phyloP scores from a whole-genome alignment of 1,140 invertebrate genomes.

The Plodia interpunctella region DNA sequence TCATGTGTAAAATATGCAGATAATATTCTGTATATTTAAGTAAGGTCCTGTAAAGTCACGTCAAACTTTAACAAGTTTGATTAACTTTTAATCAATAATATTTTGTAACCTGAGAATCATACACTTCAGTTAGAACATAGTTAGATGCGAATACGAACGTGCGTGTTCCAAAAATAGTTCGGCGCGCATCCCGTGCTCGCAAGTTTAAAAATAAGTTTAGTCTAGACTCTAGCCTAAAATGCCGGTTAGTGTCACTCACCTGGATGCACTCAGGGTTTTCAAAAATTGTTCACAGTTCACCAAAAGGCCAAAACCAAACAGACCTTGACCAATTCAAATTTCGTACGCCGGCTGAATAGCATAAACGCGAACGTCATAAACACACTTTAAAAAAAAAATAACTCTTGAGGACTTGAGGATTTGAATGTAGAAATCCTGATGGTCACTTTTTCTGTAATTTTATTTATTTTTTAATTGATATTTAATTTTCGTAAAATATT shows the following conservation, averaged over 20 bases:
- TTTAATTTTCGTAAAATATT: slow-evolving; percentile 33
- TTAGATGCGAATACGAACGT: slow-evolving; percentile 54
- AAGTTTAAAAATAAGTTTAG: slow-evolving; percentile 61
- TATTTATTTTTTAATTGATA: slow-evolving; percentile 24
- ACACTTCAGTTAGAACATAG: slow-evolving; percentile 48
- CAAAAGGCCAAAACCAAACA: slow-evolving; percentile 39
- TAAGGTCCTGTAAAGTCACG: too few relatives aligned
- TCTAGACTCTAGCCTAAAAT: slow-evolving; percentile 35
- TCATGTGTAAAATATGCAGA: too few relatives aligned
- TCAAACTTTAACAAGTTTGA: too few relatives aligned
- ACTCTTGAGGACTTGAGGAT: neutral
- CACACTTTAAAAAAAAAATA: slow-evolving; percentile 32
- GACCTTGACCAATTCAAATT: slow-evolving; percentile 61
- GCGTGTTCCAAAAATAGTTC: slow-evolving; percentile 66
- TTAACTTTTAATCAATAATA: slow-evolving; percentile 10
- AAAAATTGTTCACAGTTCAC: slow-evolving; percentile 41
- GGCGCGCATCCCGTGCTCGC: slow-evolving; percentile 47
- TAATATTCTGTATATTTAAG: too few relatives aligned
- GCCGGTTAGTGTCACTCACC: slow-evolving; percentile 61
- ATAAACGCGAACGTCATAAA: slow-evolving; percentile 47
- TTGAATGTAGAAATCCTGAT: slow-evolving; percentile 14
- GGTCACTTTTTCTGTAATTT: slow-evolving; percentile 18
- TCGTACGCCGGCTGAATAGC: slow-evolving; percentile 52
- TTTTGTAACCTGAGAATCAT: slow-evolving; percentile 55
- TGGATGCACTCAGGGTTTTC: slow-evolving; percentile 37